Base-by-base conservation (phyloP, 53 echinoderm and acorn worm species). In the Hippasteria phrygiana region DNA sequence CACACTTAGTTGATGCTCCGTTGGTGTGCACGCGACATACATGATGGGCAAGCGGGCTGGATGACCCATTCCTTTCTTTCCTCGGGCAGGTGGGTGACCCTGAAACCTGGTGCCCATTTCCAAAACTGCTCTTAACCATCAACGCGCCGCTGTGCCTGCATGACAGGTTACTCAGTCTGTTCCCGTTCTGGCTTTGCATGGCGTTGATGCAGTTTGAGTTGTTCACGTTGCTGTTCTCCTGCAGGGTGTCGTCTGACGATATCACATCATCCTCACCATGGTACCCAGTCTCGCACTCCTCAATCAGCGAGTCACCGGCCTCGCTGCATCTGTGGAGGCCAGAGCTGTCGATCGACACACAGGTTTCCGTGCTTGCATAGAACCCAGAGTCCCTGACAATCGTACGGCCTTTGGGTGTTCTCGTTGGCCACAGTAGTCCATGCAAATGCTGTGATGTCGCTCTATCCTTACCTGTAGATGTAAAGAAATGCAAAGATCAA, bases 351-450 rank as follows among this genome's bases (percentile, higher is more conserved):
- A 87, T 73, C 8, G 89, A 92, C 42, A 94, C 71, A 38, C 92
- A 87, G 53, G 89, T 92, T 40, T 94, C 94, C 0, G 92, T 90
- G 73, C 94, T 94, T 75, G 94, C 94, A 87, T 92, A 94, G 92
- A 89, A 94, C 7, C 94, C 94, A 1, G 94, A 94, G 55, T 94
- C 94, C 26, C 94, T 72, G 11, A 89, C 70, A 28, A 88, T 74
- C 31, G 83, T 88, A 48, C 93, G 82, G 8, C 88, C 83, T 62
- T 62, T 69, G 18, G 88, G 92, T 63, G 62, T 84, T 77, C 92
- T 75, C 45, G 76, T 85, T 36, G 85, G 48, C 70, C 64, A 82
- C 43, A 85, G 34, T 9, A 85, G 71, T 22, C 71, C 51, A 17
- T 85, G 85, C 24, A 85, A 38, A 9, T 85, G 85, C 54, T 85